Evolutionary conservation across 2,797 vertebrate genomes (phyloP).

Genomic region (Pteronotus mesoamericanus): DNA sequence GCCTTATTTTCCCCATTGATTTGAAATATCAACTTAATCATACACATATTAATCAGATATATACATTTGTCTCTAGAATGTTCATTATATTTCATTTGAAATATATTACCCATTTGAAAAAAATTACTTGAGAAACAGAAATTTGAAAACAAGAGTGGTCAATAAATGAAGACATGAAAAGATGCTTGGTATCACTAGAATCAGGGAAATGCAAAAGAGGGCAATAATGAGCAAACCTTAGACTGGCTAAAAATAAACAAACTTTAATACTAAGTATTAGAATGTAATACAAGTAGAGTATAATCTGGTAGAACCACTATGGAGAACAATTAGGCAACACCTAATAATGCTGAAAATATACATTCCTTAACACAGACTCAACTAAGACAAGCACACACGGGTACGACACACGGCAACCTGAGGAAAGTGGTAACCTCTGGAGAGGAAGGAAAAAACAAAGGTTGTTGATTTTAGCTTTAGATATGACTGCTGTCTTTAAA

Average conservation of each 20-base stretch:
- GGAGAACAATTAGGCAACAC: not conserved
- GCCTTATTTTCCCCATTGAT: no score
- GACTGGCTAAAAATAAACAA: not conserved
- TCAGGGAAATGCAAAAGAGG: not conserved
- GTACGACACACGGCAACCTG: not conserved
- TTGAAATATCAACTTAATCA: no score
- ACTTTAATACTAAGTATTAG: not conserved
- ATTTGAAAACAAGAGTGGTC: not conserved
- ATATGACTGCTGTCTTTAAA: not conserved
- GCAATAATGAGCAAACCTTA: not conserved
- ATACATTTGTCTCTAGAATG: no score
- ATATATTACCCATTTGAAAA: not conserved
- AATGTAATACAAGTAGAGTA: not conserved
- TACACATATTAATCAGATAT: no score
- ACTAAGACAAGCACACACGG: not conserved
- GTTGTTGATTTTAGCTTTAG: not conserved
- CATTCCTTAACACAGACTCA: not conserved
- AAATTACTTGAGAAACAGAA: not conserved
- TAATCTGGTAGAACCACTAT: not conserved
- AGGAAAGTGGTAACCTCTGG: not conserved
- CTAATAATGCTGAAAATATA: not conserved
- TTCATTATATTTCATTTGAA: no score
- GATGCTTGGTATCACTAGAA: not conserved
- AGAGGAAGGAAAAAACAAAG: not conserved
- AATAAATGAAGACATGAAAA: not conserved